Evolutionary conservation across 2,113 vertebrate genomes (phyloP).

Genomic region (Poeciliopsis turrubarensis): DNA sequence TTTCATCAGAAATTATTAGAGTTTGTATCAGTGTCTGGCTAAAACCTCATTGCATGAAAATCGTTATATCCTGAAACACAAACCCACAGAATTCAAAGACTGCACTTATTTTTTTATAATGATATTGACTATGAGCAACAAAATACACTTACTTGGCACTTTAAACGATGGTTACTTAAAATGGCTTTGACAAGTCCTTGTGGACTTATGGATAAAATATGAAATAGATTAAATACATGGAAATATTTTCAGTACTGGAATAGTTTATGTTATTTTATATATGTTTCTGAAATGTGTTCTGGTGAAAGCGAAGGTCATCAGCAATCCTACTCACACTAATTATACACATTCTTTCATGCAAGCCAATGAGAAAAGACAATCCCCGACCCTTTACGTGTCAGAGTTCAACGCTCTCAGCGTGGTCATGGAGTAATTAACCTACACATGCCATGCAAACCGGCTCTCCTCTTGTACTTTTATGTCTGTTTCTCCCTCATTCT

Average conservation of each 20-base stretch:
- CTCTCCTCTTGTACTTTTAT: not conserved
- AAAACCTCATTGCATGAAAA: no score
- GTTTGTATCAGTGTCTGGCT: no score
- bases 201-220: not conserved
- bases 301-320: slow-evolving; percentile 55
- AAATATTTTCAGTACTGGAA: not conserved
- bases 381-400: slow-evolving; percentile 45
- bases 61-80: no score
- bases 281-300: slow-evolving; percentile 17
- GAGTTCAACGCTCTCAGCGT: slow-evolving; percentile 50
- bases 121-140: not conserved
- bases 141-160: not conserved
- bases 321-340: slow-evolving; percentile 59
- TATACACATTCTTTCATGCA: slow-evolving; percentile 50
- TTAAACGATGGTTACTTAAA: not conserved
- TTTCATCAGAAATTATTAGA: no score
- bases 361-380: slow-evolving; percentile 51
- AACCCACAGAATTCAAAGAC: no score
- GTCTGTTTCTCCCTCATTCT: not conserved
- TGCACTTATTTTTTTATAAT: not conserved
- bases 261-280: not conserved
- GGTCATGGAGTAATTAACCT: slow-evolving; percentile 70
- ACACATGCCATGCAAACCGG: slow-evolving; percentile 29
- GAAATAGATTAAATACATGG: not conserved
- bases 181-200: no score